Evolutionary conservation across 2,888 invertebrate genomes (phyloP).

Genomic region (Proisotoma minuta): DNA sequence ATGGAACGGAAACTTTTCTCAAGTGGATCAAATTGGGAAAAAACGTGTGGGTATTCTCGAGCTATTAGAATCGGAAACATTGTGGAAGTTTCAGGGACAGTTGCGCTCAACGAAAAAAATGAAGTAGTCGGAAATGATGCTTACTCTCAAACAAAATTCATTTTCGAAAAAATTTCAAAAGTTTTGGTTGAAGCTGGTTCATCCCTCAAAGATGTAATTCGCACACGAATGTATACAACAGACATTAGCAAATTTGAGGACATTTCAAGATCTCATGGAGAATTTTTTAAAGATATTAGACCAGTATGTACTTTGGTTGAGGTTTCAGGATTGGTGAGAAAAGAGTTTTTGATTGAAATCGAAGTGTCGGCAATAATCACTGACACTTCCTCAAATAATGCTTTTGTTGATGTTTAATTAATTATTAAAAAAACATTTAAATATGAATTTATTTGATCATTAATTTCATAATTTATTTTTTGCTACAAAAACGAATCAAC

Average conservation of each 20-base stretch:
- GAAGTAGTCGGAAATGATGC: conserved; percentile 16
- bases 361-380: conserved; percentile 17
- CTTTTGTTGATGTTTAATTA: not conserved
- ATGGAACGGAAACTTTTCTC: not conserved
- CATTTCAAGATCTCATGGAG: conserved; percentile 14
- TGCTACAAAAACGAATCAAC: not conserved
- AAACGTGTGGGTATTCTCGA: conserved; percentile 13
- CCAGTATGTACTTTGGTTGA: conserved; percentile 19
- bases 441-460: not conserved
- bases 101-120: conserved; percentile 14
- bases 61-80: conserved; percentile 17
- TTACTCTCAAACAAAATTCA: conserved; percentile 12
- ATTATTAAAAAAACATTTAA: not conserved
- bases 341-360: conserved; percentile 19
- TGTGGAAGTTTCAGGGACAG: conserved; percentile 22
- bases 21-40: conserved; percentile 18
- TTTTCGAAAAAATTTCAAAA: conserved; percentile 18
- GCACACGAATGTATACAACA: conserved; percentile 21
- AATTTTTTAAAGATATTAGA: conserved; percentile 16
- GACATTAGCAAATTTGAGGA: conserved; percentile 14
- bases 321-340: conserved; percentile 8
- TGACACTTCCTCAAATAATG: not conserved
- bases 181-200: not conserved
- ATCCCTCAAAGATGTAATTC: conserved; percentile 10
- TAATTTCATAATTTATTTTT: not conserved